Conservation (phyloP, 2,797 vertebrate genomes). For the Diplodus sargus region DNA sequence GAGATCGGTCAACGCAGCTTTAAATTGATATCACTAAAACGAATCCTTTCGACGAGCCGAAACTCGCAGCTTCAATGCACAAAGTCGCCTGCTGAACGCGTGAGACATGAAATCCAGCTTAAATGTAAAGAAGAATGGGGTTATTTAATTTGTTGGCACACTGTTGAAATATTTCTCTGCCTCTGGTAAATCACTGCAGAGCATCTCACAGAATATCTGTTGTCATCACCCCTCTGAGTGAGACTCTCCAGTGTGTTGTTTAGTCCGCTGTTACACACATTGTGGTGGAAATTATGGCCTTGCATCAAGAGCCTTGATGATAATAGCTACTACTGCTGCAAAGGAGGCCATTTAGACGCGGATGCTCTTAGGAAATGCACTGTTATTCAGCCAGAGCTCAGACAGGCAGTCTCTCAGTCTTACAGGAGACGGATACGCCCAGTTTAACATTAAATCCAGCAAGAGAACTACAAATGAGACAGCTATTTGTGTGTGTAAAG, state of each 20-base stretch:
- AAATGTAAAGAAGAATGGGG: not conserved
- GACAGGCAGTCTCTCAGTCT: not conserved
- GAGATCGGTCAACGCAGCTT: not conserved
- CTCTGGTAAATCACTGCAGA: not conserved
- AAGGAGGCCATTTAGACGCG: constrained; percentile 9
- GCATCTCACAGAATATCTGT: constrained; percentile 2
- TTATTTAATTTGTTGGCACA: not conserved
- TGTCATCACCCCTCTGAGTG: not conserved
- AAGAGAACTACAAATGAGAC: not conserved
- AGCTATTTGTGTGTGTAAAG: no score
- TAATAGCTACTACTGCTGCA: constrained; percentile 9
- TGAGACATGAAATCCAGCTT: not conserved
- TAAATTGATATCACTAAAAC: constrained; percentile 6
- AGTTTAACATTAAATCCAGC: not conserved
- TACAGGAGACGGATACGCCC: not conserved
- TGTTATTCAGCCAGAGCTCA: not conserved
- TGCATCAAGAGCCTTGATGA: constrained; percentile 16
- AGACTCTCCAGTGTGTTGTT: not conserved
- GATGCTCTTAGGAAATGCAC: not conserved
- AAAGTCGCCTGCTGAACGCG: not conserved
- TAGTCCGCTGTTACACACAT: not conserved
- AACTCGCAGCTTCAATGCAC: not conserved
- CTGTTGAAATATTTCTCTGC: not conserved
- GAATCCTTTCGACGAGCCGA: not conserved
- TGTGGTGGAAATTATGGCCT: constrained; percentile 5